These are phyloP conservation scores for Notarius quadriscutis DNA, from an alignment of 2,113 vertebrate species.

Conservation along the genomic window DNA sequence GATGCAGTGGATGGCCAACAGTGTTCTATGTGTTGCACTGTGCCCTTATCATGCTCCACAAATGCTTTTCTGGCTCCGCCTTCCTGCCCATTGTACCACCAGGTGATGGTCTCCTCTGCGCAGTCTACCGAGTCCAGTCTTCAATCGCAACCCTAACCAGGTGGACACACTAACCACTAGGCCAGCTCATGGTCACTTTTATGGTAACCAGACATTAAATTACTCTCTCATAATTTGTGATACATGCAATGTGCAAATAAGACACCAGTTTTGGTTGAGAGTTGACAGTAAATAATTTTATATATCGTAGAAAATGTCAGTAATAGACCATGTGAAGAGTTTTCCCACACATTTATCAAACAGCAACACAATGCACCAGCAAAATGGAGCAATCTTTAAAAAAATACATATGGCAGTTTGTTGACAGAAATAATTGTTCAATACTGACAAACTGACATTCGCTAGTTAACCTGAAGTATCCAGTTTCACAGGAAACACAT, in stretches of 20 bases:
- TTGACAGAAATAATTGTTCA: neutral
- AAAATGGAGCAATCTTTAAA: neutral
- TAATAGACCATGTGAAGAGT: neutral
- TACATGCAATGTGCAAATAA: neutral
- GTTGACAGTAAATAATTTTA: neutral
- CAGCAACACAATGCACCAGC: neutral
- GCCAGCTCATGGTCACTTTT: neutral
- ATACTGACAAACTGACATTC: neutral
- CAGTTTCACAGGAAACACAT: constrained; percentile 17
- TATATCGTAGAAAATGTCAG: neutral
- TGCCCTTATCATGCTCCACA: too few relatives aligned
- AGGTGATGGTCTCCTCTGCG: too few relatives aligned
- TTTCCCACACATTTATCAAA: neutral
- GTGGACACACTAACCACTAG: too few relatives aligned
- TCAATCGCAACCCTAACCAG: too few relatives aligned
- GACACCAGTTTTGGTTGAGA: neutral
- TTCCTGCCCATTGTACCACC: too few relatives aligned
- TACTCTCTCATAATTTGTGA: neutral
- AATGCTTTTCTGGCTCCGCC: too few relatives aligned
- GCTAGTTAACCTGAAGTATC: neutral
- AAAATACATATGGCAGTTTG: neutral
- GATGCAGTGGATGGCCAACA: too few relatives aligned
- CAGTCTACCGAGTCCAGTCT: too few relatives aligned
- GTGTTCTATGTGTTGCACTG: too few relatives aligned
- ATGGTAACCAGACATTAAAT: neutral